Evolutionary conservation across 2,797 vertebrate species (phyloP), one percentile per base, ranked within the genome.

Genomic region (Pogoniulus pusillus): DNA sequence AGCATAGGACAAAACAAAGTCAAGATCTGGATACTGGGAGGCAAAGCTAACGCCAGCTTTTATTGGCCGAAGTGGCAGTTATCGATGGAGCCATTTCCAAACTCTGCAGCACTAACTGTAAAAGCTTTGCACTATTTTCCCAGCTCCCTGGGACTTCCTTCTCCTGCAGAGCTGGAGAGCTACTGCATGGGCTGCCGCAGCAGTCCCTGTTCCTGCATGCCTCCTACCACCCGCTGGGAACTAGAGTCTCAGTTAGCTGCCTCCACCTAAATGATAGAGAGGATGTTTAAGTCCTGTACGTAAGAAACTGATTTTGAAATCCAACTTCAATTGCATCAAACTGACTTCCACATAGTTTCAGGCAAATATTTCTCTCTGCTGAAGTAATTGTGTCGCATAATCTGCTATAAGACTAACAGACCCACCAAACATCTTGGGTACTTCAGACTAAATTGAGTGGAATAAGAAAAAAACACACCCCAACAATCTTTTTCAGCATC

Each of bases 41-140:
- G 89, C 34, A 91, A 94, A 94, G 72, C 63, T 81, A 93, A 91
- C 82, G 76, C 39, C 41, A 76, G 58, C 29, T 93, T 96, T 97
- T 95, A 89, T 71, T 53, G 39, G 53, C 27, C 53, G 55, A 12
- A 18, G 43, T 89, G 83, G 92, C 47, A 87, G 66, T 90, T 93
- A 75, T 12, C 92, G 82, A 43, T 41, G 86, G 92, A 49, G 55
- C 45, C 63, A 47, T 93, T 93, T 91, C 87, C 55, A 78, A 64
- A 94, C 22, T 79, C 95, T 16, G n/a, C 93, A 85, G 73, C 64
- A 70, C 27, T 75, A 91, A 92, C 76, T 10, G 5, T 89, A 90
- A 95, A 90, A 92, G 68, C 75, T 80, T 85, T 92, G 73, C 90
- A 86, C 82, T 45, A 34, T 90, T 93, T 95, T 81, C 86, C 63